Conservation (phyloP, 2,113 vertebrate genomes). For the Cinclus mexicanus region DNA sequence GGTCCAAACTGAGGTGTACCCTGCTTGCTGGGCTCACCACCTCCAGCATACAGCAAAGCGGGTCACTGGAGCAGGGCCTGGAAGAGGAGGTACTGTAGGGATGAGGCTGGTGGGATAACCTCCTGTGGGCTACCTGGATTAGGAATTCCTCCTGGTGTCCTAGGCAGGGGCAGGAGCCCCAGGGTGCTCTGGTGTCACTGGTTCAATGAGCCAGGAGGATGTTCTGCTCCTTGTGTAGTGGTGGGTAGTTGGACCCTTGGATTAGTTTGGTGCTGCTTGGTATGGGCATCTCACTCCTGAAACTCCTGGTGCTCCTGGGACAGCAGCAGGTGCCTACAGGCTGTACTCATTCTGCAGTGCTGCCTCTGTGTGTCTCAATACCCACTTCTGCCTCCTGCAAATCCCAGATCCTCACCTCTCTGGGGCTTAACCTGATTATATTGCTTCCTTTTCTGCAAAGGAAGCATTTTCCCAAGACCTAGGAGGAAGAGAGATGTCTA, state of each 20-base stretch:
- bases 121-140: neutral
- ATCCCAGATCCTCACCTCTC: neutral
- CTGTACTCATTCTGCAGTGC: neutral
- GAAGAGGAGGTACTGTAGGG: neutral
- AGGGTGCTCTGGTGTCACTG: neutral
- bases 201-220: neutral
- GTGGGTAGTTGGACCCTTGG: rapidly evolving
- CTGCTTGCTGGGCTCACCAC: neutral
- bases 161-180: neutral
- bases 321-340: neutral
- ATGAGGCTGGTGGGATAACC: neutral
- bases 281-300: neutral
- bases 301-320: neutral
- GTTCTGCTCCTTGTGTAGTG: neutral
- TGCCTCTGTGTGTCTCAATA: neutral
- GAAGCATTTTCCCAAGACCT: neutral
- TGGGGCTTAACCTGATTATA: neutral
- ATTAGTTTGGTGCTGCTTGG: neutral
- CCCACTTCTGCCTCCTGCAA: neutral
- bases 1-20: rapidly evolving
- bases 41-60: rapidly evolving
- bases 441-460: neutral
- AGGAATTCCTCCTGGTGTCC: neutral
- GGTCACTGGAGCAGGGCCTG: neutral
- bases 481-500: neutral